A percentile compares a stretch with the other conserved stretches of the same genome.
Evolutionary conservation across 2,113 vertebrate genomes (phyloP).

Genomic region (Coreoperca whiteheadi): DNA sequence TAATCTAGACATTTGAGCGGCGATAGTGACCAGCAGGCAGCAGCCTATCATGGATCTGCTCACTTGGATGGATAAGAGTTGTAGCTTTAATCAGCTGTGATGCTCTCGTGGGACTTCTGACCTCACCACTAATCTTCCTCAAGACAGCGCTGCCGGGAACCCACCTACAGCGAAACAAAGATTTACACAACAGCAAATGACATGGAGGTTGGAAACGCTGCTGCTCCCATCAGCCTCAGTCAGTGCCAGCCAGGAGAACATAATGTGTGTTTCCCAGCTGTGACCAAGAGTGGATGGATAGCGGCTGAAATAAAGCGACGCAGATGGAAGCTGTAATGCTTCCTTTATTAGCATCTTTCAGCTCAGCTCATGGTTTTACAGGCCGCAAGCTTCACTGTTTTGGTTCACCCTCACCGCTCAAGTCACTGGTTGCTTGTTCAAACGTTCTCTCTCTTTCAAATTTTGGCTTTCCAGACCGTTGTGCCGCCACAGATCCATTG

Average conservation of each 20-base stretch:
- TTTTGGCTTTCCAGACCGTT: too few species aligned
- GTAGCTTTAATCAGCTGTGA: constrained; percentile 66
- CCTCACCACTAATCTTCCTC: constrained; percentile 47
- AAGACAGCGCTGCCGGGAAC: constrained; percentile 36
- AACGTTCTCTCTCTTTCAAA: too few species aligned
- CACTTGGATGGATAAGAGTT: constrained; percentile 52
- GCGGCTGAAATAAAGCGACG: neutral
- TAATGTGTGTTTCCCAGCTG: constrained; percentile 11
- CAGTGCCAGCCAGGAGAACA: constrained; percentile 29
- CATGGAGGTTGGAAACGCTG: constrained; percentile 24
- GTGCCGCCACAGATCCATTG: too few species aligned
- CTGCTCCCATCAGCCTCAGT: constrained; percentile 33
- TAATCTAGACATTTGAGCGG: constrained; percentile 41
- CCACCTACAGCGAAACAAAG: constrained; percentile 33
- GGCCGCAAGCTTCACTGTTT: neutral
- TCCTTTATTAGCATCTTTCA: neutral
- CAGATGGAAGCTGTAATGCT: neutral
- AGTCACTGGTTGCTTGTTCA: too few species aligned
- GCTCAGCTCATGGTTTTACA: neutral
- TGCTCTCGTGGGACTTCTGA: constrained; percentile 29
- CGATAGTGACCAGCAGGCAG: constrained; percentile 43
- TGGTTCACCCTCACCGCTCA: neutral
- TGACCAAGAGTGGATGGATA: neutral
- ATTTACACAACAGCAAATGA: constrained; percentile 61
- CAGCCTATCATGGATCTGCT: constrained; percentile 41